Conservation (phyloP, 2,888 invertebrate genomes). For the Epinotia nisella region DNA sequence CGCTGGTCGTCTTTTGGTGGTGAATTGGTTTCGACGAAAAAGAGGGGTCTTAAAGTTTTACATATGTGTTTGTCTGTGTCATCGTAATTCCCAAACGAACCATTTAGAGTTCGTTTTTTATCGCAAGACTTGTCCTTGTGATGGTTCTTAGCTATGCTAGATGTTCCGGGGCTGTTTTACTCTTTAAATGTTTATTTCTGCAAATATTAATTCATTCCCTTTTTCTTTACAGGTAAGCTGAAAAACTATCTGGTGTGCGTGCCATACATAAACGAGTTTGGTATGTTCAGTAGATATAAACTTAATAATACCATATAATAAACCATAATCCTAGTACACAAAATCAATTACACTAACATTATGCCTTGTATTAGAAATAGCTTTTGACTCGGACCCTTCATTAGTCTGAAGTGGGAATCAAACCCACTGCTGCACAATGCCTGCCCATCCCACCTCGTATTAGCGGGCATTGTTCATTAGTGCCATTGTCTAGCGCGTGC, state of each 20-base stretch:
- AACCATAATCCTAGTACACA: neutral
- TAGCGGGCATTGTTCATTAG: constrained; percentile 28
- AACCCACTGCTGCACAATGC: constrained; percentile 14
- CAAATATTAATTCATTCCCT: neutral
- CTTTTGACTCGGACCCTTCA: constrained; percentile 15
- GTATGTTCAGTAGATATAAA: constrained; percentile 3
- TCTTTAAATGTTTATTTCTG: neutral
- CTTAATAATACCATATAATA: neutral
- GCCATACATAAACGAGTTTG: neutral
- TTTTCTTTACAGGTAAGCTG: constrained; percentile 21
- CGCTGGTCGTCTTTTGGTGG: constrained; percentile 9
- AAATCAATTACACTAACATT: constrained; percentile 11
- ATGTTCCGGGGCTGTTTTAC: neutral
- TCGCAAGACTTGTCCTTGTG: too few relatives aligned
- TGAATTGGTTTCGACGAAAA: neutral
- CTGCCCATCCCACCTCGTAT: constrained; percentile 20
- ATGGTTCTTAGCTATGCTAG: too few relatives aligned
- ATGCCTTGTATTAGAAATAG: constrained; percentile 5
- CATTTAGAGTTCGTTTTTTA: too few relatives aligned
- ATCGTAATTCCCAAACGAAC: too few relatives aligned
- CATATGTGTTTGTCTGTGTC: too few relatives aligned
- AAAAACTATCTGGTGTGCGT: neutral
- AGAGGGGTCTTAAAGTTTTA: neutral
- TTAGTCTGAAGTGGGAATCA: constrained; percentile 19
- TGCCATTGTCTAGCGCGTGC: constrained; percentile 10